phyloP scores from a whole-genome alignment of 2,113 vertebrate species.

The Archilochus colubris region DNA sequence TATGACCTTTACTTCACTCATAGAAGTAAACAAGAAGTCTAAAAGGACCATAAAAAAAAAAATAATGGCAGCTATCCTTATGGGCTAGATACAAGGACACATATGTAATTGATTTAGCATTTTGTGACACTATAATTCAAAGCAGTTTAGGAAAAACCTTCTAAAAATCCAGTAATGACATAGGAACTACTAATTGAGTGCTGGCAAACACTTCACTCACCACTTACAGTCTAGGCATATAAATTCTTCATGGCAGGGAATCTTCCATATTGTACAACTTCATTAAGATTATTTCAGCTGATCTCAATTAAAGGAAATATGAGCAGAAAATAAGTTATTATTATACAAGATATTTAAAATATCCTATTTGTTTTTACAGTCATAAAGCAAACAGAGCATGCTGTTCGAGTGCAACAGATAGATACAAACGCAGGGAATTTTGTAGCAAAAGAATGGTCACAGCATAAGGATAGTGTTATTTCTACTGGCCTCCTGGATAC shows the following conservation, averaged over 20 bases:
- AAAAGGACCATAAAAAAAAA: neutral
- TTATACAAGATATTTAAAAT: neutral
- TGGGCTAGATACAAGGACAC: neutral
- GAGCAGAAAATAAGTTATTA: neutral
- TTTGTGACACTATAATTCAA: conserved; percentile 10
- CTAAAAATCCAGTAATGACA: conserved; percentile 39
- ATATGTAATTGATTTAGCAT: conserved; percentile 27
- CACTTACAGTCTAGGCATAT: neutral
- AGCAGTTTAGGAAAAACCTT: conserved; percentile 17
- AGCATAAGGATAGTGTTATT: neutral
- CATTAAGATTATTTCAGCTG: neutral
- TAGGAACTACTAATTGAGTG: conserved; percentile 35
- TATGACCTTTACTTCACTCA: conserved; percentile 86
- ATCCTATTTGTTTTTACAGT: neutral
- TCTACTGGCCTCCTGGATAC: neutral
- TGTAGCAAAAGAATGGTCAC: neutral
- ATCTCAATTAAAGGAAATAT: neutral
- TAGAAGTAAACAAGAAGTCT: conserved; percentile 70
- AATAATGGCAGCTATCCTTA: conserved; percentile 16
- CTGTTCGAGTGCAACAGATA: neutral
- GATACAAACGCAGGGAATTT: neutral
- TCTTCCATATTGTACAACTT: neutral
- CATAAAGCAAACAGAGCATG: neutral
- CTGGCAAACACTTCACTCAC: conserved; percentile 40
- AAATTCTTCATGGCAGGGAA: conserved; percentile 1